Evolutionary conservation across 2,113 vertebrate species (phyloP), one percentile per base, ranked within the genome.

Genomic region (Probosciger aterrimus): DNA sequence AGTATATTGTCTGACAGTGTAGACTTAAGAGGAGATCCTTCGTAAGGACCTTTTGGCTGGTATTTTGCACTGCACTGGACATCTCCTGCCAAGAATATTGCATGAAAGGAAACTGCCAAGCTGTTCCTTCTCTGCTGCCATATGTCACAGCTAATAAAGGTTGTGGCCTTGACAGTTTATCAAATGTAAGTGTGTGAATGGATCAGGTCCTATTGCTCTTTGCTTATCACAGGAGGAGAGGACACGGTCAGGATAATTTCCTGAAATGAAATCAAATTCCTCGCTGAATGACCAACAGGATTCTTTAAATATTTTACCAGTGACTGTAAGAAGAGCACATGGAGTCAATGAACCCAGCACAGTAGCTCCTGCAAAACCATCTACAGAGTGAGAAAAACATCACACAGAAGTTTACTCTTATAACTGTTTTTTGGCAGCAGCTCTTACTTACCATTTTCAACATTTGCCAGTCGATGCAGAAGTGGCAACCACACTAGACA

Each of bases 401-500:
- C 63, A 83, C 55, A 84, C 11, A 18, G 3, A 88, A 86, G 37
- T 70, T 86, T 73, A 73, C 35, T 81, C 37, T 60, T 76, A 43
- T 27, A 73, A 88, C 23, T 65, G 4, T 10, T 46, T 47, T 69
- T 64, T 71, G 82, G 92, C 39, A 86, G 52, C 2, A 31, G 69
- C 57, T 85, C 76, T 25, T 76, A 98, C 98, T 98, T 92, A 99
- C 99, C 99, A n/a, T 99, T 99, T 97, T 99, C 99, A 95, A 99
- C 99, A 87, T 99, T 99, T 88, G 99, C 98, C 95, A 99, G 98
- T 74, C 99, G 98, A 97, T 99, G 99, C 97, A 99, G 99, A 95
- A 99, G 99, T 47, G 99, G 99, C 88, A 99, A 97, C 99, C 99
- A 99, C 96, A 99, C 99, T 96, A 99, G 98, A 98, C 99, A 99